These are phyloP conservation scores for Capromys pilorides DNA, from an alignment of 2,797 vertebrate genomes.

Conservation along the genomic window DNA sequence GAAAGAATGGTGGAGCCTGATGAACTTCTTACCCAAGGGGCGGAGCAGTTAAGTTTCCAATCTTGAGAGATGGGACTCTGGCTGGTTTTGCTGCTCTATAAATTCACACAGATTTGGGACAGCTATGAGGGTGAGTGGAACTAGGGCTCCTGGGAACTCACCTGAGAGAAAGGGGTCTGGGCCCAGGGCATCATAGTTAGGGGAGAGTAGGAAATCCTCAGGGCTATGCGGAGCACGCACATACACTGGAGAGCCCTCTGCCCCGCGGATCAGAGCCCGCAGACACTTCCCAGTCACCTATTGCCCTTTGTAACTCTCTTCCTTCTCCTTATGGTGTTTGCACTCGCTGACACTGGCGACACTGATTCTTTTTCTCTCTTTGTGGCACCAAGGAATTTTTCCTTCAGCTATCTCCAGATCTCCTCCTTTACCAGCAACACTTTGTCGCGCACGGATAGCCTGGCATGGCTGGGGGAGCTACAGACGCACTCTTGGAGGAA, in stretches of 20 bases:
- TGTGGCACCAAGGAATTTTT: background rate
- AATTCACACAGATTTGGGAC: background rate
- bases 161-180: background rate
- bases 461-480: background rate
- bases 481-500: conserved; percentile 33
- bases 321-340: too few species aligned
- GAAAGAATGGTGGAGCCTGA: accelerated
- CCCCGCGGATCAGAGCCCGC: background rate
- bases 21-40: accelerated
- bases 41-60: accelerated
- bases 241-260: accelerated
- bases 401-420: conserved; percentile 5
- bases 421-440: conserved; percentile 52
- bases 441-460: background rate
- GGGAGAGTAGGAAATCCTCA: too few species aligned
- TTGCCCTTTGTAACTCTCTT: background rate
- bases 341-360: accelerated
- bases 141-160: accelerated
- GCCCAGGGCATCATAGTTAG: accelerated
- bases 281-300: accelerated
- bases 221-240: accelerated
- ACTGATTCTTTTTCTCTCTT: background rate
- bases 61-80: background rate
- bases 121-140: conserved; percentile 3
- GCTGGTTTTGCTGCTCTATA: background rate